These are phyloP conservation scores for Drosophila peninsularis DNA, from an alignment of 2,888 invertebrate species.

Conservation along the genomic window DNA sequence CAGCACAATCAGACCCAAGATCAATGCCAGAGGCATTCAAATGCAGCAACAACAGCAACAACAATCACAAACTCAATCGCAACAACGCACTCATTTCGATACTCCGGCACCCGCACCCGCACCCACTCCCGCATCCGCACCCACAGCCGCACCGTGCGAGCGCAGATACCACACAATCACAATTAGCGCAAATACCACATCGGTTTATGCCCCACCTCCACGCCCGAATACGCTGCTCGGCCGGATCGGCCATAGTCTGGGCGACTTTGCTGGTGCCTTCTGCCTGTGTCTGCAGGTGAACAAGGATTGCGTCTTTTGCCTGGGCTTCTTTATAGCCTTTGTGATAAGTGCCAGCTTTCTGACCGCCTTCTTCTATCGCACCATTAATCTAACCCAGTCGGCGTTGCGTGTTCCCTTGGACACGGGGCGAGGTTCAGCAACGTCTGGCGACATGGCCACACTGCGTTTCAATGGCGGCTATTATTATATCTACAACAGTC, in stretches of 20 bases:
- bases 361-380: constrained; percentile 83
- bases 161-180: constrained; percentile 67
- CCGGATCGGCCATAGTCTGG: constrained; percentile 54
- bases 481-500: constrained; percentile 60
- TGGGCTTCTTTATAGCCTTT: constrained; percentile 82
- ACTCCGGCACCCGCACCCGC: not conserved
- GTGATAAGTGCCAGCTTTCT: constrained; percentile 82
- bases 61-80: not conserved
- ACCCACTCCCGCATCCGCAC: too few species aligned
- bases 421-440: not conserved
- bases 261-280: constrained; percentile 70
- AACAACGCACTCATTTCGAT: constrained; percentile 23
- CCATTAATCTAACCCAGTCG: constrained; percentile 64
- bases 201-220: constrained; percentile 29
- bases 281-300: constrained; percentile 81
- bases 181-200: constrained; percentile 61
- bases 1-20: constrained; percentile 9
- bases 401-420: constrained; percentile 19
- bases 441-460: constrained; percentile 22
- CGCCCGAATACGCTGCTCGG: constrained; percentile 44
- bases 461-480: constrained; percentile 56
- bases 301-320: constrained; percentile 82
- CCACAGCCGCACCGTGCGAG: constrained; percentile 52
- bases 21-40: not conserved
- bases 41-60: not conserved